phyloP scores from a whole-genome alignment of 2,888 invertebrate species.

The Perdita meconis region DNA sequence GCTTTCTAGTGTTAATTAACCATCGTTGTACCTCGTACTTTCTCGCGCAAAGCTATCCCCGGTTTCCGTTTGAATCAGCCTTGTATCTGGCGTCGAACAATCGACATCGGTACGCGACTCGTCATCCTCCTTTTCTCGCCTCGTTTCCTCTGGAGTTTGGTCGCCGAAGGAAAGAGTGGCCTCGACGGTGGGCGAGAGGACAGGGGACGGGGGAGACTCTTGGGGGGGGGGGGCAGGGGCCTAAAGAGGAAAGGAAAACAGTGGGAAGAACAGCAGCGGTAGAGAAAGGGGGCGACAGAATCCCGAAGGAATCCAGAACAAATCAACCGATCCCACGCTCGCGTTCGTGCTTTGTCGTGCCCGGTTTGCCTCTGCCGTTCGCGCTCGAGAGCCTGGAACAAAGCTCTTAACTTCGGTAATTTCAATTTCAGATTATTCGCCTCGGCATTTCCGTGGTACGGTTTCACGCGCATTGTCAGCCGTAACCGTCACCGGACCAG shows the following conservation, averaged over 20 bases:
- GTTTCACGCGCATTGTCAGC: conserved; percentile 61
- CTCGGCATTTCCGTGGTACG: conserved; percentile 51
- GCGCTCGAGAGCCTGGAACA: conserved; percentile 62
- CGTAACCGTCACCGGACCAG: conserved; percentile 48
- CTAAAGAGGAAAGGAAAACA: conserved; percentile 6
- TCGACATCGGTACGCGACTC: neutral
- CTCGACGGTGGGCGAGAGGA: neutral
- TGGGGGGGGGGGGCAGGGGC: neutral
- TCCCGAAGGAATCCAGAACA: conserved; percentile 45
- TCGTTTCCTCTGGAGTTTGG: conserved; percentile 19
- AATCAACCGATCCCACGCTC: conserved; percentile 57
- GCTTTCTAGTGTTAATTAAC: no score
- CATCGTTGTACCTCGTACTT: no score
- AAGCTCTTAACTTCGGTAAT: conserved; percentile 75
- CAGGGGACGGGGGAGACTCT: no score
- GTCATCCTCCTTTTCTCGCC: neutral
- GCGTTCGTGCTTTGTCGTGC: conserved; percentile 48
- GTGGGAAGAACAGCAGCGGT: neutral
- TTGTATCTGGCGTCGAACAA: conserved; percentile 7
- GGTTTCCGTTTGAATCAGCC: neutral
- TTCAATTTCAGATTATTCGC: conserved; percentile 73
- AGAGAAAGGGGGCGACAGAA: conserved; percentile 1
- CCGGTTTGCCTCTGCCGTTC: conserved; percentile 38
- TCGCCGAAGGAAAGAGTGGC: neutral
- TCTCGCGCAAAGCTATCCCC: neutral